A percentile compares a stretch with the other conserved stretches of the same genome.
These are phyloP conservation scores for Neostethus bicornis DNA, from an alignment of 2,797 vertebrate genomes.

Conservation along the genomic window DNA sequence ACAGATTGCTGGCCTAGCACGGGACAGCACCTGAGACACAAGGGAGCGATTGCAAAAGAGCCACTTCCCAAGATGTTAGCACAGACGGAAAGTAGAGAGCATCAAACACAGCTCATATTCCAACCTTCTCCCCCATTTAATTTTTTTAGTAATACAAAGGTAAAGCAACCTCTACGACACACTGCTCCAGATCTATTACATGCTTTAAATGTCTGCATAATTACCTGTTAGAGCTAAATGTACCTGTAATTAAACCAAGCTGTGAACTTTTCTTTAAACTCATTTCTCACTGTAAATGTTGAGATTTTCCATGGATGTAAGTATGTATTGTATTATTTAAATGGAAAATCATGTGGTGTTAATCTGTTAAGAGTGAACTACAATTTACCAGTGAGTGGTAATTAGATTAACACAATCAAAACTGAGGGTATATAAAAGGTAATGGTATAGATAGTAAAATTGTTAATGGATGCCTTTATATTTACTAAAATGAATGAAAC, in stretches of 20 bases:
- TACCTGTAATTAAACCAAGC: not conserved
- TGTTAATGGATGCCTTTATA: no score
- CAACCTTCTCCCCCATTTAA: no score
- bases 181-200: constrained; percentile 11
- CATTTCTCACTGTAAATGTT: not conserved
- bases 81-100: constrained; percentile 60
- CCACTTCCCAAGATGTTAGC: constrained; percentile 60
- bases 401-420: no score
- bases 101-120: constrained; percentile 50
- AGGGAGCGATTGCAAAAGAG: constrained; percentile 68
- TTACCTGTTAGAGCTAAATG: not conserved
- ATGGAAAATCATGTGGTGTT: no score
- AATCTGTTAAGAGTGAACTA: no score
- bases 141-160: constrained; percentile 40
- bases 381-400: no score
- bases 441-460: no score
- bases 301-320: constrained; percentile 2
- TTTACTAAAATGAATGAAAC: no score
- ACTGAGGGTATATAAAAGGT: no score
- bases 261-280: not conserved
- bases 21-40: constrained; percentile 50
- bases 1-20: constrained; percentile 72
- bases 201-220: not conserved
- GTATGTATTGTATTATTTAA: not conserved
- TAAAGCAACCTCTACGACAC: constrained; percentile 23